Base-by-base conservation (phyloP, 2,113 vertebrate genomes). In the Danio rerio region DNA sequence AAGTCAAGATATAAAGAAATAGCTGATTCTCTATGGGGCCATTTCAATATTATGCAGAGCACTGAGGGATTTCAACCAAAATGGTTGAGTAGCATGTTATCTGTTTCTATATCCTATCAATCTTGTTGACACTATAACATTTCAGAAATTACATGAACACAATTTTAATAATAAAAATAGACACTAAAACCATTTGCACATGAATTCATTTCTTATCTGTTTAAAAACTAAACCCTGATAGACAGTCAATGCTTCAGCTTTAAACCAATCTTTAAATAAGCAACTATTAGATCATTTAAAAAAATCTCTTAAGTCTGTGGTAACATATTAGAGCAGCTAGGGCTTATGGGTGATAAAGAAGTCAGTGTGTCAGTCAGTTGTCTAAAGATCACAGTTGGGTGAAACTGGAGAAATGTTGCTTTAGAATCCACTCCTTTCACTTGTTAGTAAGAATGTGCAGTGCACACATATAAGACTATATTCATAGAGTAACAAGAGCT, bases 181-280 rank as follows among this genome's bases (percentile, higher is more conserved):
- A 74, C 43, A 53, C 18, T 58, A 6, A 75, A 59, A 75, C 58
- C 4, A 7, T 12, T 47, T 75, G 7, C 55, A 20, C 7, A 20
- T 47, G 16, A 40, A 59, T 18, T 58, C 1, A 73, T 43, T 75
- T 59, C 42, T 76, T 76, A 61, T 76, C 73, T 15, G 16, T 20
- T 61, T 10, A 59, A 21, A 75, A 59, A 40, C 20, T 59, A 43
- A 75, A 20, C 12, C 2, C 6, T 59, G 7, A 47, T n/a, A 47
- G 55, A 76, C 16, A 15, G 40, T 45, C 18, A 75, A 75, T 58
- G 70, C 31, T 73, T 73, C 40, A 4, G 13, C 70, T 73, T 73
- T 55, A 42, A 13, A 40, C 20, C 21, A 53, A 40, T 42, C 12
- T 40, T 72, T 5, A 12, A 40, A 15, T 31, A 12, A 31, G 12